These are phyloP conservation scores for Nebria salina DNA, from an alignment of 2,888 invertebrate genomes.

Conservation along the genomic window DNA sequence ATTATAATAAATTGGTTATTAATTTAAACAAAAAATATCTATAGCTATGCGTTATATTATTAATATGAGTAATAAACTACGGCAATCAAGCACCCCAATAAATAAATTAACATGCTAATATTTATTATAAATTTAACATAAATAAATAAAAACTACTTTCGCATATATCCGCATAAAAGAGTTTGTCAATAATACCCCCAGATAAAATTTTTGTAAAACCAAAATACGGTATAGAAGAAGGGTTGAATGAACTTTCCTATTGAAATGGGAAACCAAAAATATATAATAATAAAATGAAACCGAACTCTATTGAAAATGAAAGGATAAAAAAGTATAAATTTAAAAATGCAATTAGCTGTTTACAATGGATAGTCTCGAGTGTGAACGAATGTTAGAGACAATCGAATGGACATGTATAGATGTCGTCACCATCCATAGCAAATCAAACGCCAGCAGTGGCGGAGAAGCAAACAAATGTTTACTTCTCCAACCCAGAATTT, in stretches of 20 bases:
- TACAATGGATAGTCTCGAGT: slow-evolving; percentile 25
- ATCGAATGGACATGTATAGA: neutral
- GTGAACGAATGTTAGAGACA: slow-evolving; percentile 9
- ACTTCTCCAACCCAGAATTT: too few relatives aligned
- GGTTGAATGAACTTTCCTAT: neutral
- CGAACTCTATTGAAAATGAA: slow-evolving; percentile 22
- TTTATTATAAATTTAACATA: too few relatives aligned
- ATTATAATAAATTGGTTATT: neutral
- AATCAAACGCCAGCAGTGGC: neutral
- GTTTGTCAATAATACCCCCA: too few relatives aligned
- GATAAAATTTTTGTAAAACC: too few relatives aligned
- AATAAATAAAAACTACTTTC: too few relatives aligned
- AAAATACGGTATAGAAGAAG: neutral
- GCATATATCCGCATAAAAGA: too few relatives aligned
- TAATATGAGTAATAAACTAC: too few relatives aligned
- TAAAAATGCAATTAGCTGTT: slow-evolving; percentile 25
- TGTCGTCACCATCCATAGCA: neutral
- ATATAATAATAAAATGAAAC: slow-evolving; percentile 15
- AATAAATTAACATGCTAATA: too few relatives aligned
- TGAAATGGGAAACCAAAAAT: neutral
- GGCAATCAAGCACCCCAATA: too few relatives aligned
- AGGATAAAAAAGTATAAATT: slow-evolving; percentile 5
- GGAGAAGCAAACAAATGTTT: neutral
- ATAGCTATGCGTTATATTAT: too few relatives aligned
- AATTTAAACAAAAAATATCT: too few relatives aligned